Percentiles rank a stretch among this genome's conserved stretches.
Evolutionary conservation across 1,140 invertebrate genomes (phyloP).

Genomic region (Brachionus paranguensis): DNA sequence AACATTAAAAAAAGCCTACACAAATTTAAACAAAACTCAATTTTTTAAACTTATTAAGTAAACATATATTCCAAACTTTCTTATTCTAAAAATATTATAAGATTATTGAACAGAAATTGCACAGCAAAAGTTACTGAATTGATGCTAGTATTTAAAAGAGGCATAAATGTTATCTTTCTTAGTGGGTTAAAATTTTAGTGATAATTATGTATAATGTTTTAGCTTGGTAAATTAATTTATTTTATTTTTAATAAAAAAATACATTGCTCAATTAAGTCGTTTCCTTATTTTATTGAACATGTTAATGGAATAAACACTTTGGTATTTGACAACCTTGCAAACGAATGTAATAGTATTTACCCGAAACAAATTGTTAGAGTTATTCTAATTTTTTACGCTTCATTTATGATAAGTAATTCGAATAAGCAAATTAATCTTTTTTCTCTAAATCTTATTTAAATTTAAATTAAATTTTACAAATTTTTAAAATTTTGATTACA

Average conservation of each 20-base stretch:
- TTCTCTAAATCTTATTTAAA: background rate
- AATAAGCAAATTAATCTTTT: background rate
- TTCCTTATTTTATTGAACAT: background rate
- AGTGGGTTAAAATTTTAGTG: background rate
- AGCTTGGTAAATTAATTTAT: background rate
- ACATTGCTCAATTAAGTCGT: background rate
- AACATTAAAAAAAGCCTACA: background rate
- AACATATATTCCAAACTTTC: background rate
- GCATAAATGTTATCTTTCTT: background rate
- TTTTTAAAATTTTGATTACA: background rate
- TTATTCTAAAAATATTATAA: background rate
- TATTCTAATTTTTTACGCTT: background rate
- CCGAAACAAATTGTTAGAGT: no score
- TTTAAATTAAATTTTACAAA: background rate
- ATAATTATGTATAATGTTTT: background rate
- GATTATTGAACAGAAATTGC: background rate
- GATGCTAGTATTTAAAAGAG: background rate
- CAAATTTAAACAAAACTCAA: background rate
- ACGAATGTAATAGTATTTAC: no score
- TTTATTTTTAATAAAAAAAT: background rate
- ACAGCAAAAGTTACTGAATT: background rate
- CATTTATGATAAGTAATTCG: background rate
- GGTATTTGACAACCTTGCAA: no score
- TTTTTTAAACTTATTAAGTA: no score
- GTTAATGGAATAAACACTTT: background rate